Conservation (phyloP, 2,797 vertebrate genomes). For the Sebastes trivittatus region DNA sequence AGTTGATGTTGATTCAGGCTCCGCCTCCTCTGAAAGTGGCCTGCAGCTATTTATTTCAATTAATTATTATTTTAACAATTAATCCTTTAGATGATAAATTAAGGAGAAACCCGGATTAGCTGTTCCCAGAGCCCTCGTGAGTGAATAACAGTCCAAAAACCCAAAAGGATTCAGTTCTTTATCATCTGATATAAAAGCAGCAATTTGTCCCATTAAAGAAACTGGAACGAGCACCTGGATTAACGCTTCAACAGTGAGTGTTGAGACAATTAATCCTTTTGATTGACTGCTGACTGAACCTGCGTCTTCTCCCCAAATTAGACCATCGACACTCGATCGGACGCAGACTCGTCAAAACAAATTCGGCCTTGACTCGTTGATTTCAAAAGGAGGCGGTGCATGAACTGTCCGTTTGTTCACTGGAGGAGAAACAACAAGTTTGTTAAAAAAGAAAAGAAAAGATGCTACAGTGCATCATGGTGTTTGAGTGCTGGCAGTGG, state of each 20-base stretch:
- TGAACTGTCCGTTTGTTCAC: neutral
- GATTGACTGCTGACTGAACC: neutral
- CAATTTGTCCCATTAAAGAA: neutral
- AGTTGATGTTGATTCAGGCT: neutral
- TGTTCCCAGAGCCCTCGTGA: neutral
- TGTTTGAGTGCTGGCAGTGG: neutral
- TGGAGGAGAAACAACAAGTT: too few relatives aligned
- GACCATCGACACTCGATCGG: neutral
- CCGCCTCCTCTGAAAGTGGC: neutral
- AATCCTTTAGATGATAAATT: neutral
- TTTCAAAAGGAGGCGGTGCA: neutral
- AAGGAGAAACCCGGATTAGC: neutral
- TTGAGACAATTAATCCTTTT: neutral
- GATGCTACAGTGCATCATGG: neutral
- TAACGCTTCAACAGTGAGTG: neutral
- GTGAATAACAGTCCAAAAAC: neutral
- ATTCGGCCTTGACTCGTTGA: too few relatives aligned
- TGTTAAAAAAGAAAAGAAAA: neutral
- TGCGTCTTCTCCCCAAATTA: neutral
- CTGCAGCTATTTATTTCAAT: neutral
- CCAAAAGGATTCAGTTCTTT: neutral
- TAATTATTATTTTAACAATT: neutral
- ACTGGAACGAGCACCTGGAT: slow-evolving; percentile 5
- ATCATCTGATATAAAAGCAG: slow-evolving; percentile 10
- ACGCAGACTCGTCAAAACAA: neutral